Base-by-base conservation (phyloP, 2,797 vertebrate species). In the Rhynchonycteris naso region DNA sequence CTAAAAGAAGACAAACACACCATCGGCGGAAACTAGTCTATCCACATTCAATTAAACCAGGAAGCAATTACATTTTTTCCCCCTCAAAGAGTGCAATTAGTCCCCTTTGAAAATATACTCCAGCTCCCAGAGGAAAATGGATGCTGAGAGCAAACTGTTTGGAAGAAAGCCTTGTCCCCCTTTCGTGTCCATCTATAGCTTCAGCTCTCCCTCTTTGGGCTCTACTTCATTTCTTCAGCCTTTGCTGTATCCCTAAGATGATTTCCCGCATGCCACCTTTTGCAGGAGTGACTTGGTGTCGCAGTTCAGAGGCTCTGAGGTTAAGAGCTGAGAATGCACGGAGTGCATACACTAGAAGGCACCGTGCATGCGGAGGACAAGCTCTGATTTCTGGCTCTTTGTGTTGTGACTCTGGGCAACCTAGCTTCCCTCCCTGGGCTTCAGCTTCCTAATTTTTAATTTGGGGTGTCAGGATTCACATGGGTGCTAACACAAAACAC, bases 31-130 rank as follows among this genome's bases (percentile, higher is more conserved):
- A 97, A 80, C 91, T 91, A 81, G 95, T 97, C 83, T 97, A 66
- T 96, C 94, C 86, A 95, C 92, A 96, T 95, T 96, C 95, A 96
- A 90, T 97, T 97, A 95, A 93, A 95, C 90, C 66, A 61, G 0
- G 15, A 94, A 90, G 88, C 94, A 97, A 87, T 95, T 96, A 78
- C 81, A 43, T 43, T 47, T 81, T 79, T 78, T 74, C 38, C 59
- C 66, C 26, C 50, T 43, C 75, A 92, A 61, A 93, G 47, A 81
- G 69, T 90, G 84, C 76, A 96, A 93, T 96, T 95, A 95, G 88
- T 38, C 75, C 78, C 65, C 85, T 96, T 94, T 95, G 93, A 97
- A 95, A 97, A 90, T 86, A 13, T 83, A 68, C 81, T 78, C 83
- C 66, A 89, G 80, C 35, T 92, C 88, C 52, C 47, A 63, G 76